Percentiles rank a stretch among this genome's conserved stretches.
These are phyloP conservation scores for Xestobium rufovillosum DNA, from an alignment of 2,888 invertebrate genomes.

Conservation along the genomic window DNA sequence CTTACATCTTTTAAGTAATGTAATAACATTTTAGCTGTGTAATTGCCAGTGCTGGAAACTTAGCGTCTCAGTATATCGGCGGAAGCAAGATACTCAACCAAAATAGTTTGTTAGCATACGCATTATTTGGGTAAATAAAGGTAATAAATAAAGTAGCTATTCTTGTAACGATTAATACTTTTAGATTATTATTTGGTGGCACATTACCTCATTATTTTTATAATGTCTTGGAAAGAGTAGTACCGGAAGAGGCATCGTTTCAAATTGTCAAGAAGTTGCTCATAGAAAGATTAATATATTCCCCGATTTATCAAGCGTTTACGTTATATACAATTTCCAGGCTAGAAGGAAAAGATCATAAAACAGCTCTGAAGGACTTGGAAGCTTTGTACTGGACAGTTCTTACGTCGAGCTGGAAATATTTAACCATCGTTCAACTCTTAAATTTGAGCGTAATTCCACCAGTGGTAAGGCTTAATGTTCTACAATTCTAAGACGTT, in stretches of 20 bases:
- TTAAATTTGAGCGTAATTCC: slow-evolving; percentile 70
- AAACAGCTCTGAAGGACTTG: slow-evolving; percentile 55
- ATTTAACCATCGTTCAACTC: slow-evolving; percentile 65
- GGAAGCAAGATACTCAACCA: slow-evolving; percentile 55
- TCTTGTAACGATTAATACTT: slow-evolving; percentile 8
- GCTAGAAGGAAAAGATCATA: slow-evolving; percentile 69
- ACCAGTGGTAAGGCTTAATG: slow-evolving; percentile 60
- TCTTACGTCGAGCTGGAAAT: slow-evolving; percentile 68
- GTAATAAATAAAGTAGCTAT: slow-evolving; percentile 5
- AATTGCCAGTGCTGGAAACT: slow-evolving; percentile 64
- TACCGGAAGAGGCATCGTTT: slow-evolving; percentile 49
- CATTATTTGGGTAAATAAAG: slow-evolving; percentile 60
- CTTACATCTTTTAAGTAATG: slow-evolving; percentile 13
- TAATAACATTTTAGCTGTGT: slow-evolving; percentile 52
- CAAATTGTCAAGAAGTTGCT: slow-evolving; percentile 54
- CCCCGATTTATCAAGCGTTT: slow-evolving; percentile 64
- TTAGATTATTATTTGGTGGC: slow-evolving; percentile 71
- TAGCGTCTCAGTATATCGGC: slow-evolving; percentile 64
- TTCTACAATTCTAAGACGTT: slow-evolving; percentile 9
- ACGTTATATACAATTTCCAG: slow-evolving; percentile 66
- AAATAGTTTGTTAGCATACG: slow-evolving; percentile 66
- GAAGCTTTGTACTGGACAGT: slow-evolving; percentile 57
- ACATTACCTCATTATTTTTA: slow-evolving; percentile 74
- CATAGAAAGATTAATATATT: slow-evolving; percentile 64
- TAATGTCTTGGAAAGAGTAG: slow-evolving; percentile 51